Percentiles rank a stretch among this genome's conserved stretches.
Evolutionary conservation across 92 coral and sea anemone genomes (phyloP).

Genomic region (Blastomussa wellsi): DNA sequence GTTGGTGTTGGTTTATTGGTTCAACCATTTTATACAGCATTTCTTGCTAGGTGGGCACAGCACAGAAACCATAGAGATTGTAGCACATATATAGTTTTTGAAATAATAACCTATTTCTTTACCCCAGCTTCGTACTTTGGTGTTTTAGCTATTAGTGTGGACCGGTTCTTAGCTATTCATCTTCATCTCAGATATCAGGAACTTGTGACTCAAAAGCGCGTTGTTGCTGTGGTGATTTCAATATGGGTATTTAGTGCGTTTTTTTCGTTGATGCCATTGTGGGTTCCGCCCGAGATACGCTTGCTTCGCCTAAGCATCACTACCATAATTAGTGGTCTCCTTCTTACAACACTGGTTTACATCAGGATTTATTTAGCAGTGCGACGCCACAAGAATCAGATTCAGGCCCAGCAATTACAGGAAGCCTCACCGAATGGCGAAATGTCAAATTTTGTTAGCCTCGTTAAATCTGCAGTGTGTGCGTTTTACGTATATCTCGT

Average conservation of each 20-base stretch:
- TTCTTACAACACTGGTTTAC: neutral
- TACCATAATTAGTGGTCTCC: neutral
- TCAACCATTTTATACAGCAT: conserved; percentile 1
- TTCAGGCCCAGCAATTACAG: neutral
- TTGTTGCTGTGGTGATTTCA: neutral
- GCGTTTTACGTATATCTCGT: neutral
- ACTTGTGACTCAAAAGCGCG: conserved; percentile 9
- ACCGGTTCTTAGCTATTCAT: conserved; percentile 17
- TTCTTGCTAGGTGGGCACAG: neutral
- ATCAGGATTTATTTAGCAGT: neutral
- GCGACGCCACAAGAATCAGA: neutral
- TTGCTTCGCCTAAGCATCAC: too few species aligned
- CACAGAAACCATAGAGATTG: neutral
- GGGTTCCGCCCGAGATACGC: neutral
- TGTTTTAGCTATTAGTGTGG: neutral
- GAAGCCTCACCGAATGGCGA: too few species aligned
- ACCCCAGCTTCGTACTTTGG: neutral
- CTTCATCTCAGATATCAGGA: conserved; percentile 20
- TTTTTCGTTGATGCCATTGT: neutral
- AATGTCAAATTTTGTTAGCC: neutral
- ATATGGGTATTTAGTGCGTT: neutral
- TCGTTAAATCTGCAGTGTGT: neutral
- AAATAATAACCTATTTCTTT: neutral
- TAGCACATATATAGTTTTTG: neutral
- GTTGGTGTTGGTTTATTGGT: conserved; percentile 4